A percentile compares a stretch with the other conserved stretches of the same genome.
Evolutionary conservation across 2,797 vertebrate genomes (phyloP).

Genomic region (Xenopus petersii): DNA sequence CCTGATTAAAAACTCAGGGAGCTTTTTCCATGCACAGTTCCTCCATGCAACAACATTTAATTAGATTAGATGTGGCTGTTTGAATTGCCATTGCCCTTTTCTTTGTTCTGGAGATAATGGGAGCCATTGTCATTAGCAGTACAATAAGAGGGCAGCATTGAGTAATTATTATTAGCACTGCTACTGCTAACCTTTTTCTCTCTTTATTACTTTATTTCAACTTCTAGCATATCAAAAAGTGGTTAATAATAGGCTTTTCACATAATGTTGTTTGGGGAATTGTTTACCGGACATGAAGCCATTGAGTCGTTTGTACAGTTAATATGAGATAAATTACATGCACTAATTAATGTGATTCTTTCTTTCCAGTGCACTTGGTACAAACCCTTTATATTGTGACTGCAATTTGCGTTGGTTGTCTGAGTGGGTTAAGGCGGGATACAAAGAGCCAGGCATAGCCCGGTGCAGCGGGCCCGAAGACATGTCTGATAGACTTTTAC

Average conservation of each 20-base stretch:
- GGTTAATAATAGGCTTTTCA: background rate
- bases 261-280: background rate
- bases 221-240: background rate
- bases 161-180: background rate
- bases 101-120: background rate
- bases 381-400: conserved; percentile 94
- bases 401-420: conserved; percentile 95
- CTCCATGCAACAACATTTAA: no score
- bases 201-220: background rate
- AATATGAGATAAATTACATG: background rate
- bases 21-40: no score
- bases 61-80: no score
- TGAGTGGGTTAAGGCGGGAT: conserved; percentile 96
- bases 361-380: conserved; percentile 82
- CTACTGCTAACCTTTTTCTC: background rate
- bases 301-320: background rate
- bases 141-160: background rate
- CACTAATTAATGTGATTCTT: conserved; percentile 1
- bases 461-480: conserved; percentile 88
- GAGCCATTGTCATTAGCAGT: background rate
- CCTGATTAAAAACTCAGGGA: no score
- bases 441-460: conserved; percentile 96
- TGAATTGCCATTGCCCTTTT: background rate
- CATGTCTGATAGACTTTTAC: conserved; percentile 91
- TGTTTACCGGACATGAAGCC: background rate